Evolutionary conservation across 1,140 invertebrate species (phyloP), one percentile per base, ranked within the genome.

Genomic region (Drosophila chauvacae): DNA sequence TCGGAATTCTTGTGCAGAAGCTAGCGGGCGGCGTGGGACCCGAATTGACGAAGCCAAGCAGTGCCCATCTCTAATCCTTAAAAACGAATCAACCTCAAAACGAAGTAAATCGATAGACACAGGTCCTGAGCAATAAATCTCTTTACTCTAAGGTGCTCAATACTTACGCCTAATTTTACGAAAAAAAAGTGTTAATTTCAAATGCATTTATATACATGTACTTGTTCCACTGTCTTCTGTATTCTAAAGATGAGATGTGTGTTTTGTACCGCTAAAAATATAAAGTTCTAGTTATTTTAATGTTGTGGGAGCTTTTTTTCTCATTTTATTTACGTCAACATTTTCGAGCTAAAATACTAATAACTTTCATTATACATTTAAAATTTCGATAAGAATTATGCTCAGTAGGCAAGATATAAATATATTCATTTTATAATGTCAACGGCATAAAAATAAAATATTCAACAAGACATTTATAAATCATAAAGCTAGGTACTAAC

Each of bases 1-100:
- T 99, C 7, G 95, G 96, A 4, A 77, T 93, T 69, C 94, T 95
- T 35, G 97, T 98, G 3, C 95, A 96, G 86, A 94, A 96, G 74
- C 76, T 96, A 28, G 97, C 97, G 18, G 96, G 95, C 9, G 97
- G 97, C 16, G 94, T 96, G 7, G 95, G 95, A 3, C 92, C 93
- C 14, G 92, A 93, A 56, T 94, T 95, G 4, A 81, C 88, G 10
- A 64, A 93, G 64, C 93, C 93, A 28, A 78, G 59, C 48, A 91
- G 75, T 79, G 77, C 91, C 72, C 91, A 92, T 51, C 79, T 92
- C 47, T 92, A 90, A 76, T 68, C 41, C 28, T 5, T 45, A 35
- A 20, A 59, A 37, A 48, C 64, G 39, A 56, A 26, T 23, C 16
- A 53, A 77, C 59, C 48, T 62, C 53, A 77, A 44, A 59, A 14